phyloP scores from a whole-genome alignment of 2,888 invertebrate species.

The Drosophila dives region DNA sequence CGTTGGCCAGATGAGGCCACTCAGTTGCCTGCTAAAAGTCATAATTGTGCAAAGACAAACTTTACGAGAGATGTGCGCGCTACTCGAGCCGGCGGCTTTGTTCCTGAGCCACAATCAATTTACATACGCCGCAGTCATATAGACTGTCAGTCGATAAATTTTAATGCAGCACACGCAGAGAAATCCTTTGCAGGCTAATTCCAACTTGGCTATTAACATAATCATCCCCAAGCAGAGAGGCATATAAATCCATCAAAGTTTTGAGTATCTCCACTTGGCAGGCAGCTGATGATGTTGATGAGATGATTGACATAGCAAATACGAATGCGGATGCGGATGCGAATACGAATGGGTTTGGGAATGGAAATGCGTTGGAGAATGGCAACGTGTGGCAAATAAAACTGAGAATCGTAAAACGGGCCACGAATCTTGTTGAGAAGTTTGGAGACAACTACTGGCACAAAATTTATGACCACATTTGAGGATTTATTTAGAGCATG shows the following conservation, averaged over 20 bases:
- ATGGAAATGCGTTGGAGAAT: constrained; percentile 24
- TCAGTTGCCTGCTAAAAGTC: constrained; percentile 57
- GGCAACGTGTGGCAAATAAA: constrained; percentile 67
- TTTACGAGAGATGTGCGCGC: constrained; percentile 38
- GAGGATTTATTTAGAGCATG: constrained; percentile 43
- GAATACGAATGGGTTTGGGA: constrained; percentile 11
- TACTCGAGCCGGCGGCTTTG: constrained; percentile 5
- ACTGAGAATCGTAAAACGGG: constrained; percentile 57
- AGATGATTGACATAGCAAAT: constrained; percentile 30
- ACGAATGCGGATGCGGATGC: constrained; percentile 12
- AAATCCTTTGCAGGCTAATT: constrained; percentile 61
- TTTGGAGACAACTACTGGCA: constrained; percentile 42
- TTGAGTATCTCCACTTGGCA: constrained; percentile 41
- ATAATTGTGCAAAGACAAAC: constrained; percentile 56
- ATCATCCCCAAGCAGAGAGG: constrained; percentile 35
- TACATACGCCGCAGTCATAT: constrained; percentile 57
- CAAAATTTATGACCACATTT: constrained; percentile 58
- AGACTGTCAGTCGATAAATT: constrained; percentile 65
- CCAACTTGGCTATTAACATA: constrained; percentile 62
- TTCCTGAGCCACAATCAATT: constrained; percentile 57
- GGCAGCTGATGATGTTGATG: constrained; percentile 41
- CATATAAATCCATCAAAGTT: constrained; percentile 66
- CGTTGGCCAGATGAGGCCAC: constrained; percentile 55
- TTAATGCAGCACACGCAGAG: constrained; percentile 62
- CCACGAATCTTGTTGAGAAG: constrained; percentile 56